Evolutionary conservation across 2,113 vertebrate genomes (phyloP).

Genomic region (Stegastes partitus): DNA sequence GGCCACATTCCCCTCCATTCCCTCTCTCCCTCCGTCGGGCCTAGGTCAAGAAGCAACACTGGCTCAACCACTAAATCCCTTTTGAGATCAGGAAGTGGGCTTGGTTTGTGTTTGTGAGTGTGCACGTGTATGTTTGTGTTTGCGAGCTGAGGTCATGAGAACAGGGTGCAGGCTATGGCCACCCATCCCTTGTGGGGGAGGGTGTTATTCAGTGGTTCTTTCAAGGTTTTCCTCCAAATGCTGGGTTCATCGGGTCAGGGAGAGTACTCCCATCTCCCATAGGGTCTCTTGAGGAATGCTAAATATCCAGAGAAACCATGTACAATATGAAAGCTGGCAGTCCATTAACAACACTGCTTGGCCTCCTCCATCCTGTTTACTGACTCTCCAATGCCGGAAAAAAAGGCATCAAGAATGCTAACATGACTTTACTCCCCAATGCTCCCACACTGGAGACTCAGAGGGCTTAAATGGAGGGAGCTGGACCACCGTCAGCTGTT

Average conservation of each 20-base stretch:
- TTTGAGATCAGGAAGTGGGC: constrained; percentile 79
- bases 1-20: constrained; percentile 29
- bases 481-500: constrained; percentile 64
- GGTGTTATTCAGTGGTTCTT: constrained; percentile 52
- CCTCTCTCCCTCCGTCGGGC: constrained; percentile 60
- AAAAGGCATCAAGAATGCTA: constrained; percentile 60
- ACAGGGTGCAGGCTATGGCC: constrained; percentile 61
- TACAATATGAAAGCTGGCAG: constrained; percentile 46
- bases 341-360: constrained; percentile 49
- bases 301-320: constrained; percentile 63
- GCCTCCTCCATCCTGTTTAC: constrained; percentile 69
- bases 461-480: constrained; percentile 40
- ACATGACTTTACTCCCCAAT: constrained; percentile 57
- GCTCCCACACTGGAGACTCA: constrained; percentile 57
- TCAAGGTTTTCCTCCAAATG: constrained; percentile 49
- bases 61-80: constrained; percentile 65
- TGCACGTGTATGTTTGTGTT: constrained; percentile 62
- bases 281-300: constrained; percentile 68
- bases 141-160: constrained; percentile 80
- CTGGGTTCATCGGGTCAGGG: constrained; percentile 61
- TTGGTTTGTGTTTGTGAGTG: constrained; percentile 55
- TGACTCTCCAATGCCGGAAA: constrained; percentile 23
- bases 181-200: constrained; percentile 58
- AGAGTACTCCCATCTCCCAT: constrained; percentile 67
- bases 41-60: constrained; percentile 69